Evolutionary conservation across 2,888 invertebrate genomes (phyloP).

Genomic region (Tetheella fluctuosa): DNA sequence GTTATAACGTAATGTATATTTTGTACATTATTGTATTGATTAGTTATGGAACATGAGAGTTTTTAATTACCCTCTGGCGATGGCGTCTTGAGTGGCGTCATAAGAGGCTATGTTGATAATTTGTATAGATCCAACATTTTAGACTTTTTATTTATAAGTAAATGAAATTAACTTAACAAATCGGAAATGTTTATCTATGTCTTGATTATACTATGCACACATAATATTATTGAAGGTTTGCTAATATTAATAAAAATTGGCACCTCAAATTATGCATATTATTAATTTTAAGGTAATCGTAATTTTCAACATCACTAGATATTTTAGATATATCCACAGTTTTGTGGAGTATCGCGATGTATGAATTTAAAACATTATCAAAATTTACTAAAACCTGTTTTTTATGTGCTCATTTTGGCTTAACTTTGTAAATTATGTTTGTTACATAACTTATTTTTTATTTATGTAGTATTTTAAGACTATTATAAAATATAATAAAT

Average conservation of each 20-base stretch:
- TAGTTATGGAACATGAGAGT: conserved; percentile 63
- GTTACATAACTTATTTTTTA: conserved; percentile 69
- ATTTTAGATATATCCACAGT: conserved; percentile 19
- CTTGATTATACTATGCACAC: conserved; percentile 35
- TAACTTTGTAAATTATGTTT: conserved; percentile 63
- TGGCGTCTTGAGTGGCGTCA: conserved; percentile 41
- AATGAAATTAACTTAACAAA: conserved; percentile 31
- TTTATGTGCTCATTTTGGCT: conserved; percentile 46
- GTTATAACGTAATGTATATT: conserved; percentile 78
- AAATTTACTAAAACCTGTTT: conserved; percentile 23
- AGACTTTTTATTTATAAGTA: conserved; percentile 38
- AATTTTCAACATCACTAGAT: conserved; percentile 21
- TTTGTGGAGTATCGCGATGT: conserved; percentile 19
- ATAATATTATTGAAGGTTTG: conserved; percentile 33
- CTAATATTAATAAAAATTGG: conserved; percentile 32
- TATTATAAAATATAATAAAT: conserved; percentile 56
- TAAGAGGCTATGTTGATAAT: conserved; percentile 60
- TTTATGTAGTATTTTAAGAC: conserved; percentile 68
- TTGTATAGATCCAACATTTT: conserved; percentile 43
- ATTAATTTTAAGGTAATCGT: conserved; percentile 31
- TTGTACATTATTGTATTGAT: conserved; percentile 79
- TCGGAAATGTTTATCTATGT: conserved; percentile 22
- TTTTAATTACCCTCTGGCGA: conserved; percentile 56
- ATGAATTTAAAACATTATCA: conserved; percentile 18
- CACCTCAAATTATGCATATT: conserved; percentile 44